Evolutionary conservation across 2,888 invertebrate species (phyloP).

Genomic region (Hemistola chrysoprasaria): DNA sequence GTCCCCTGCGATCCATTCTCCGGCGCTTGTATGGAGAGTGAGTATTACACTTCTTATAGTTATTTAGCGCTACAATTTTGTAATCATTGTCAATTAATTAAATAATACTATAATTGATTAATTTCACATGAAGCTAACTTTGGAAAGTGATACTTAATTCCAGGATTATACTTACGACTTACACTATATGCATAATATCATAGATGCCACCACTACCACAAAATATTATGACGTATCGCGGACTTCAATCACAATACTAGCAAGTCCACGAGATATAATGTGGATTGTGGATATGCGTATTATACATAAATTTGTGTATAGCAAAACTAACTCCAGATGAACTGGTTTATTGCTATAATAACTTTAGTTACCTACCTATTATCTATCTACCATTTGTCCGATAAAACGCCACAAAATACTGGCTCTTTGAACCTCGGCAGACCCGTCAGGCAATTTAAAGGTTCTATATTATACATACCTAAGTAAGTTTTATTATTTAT

Average conservation of each 20-base stretch:
- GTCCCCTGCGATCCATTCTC: constrained; percentile 89
- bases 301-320: constrained; percentile 58
- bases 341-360: constrained; percentile 77
- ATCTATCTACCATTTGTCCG: constrained; percentile 74
- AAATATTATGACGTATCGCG: constrained; percentile 51
- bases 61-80: too few relatives aligned
- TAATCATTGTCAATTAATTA: too few relatives aligned
- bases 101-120: constrained; percentile 10
- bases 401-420: constrained; percentile 81
- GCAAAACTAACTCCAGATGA: constrained; percentile 81
- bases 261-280: constrained; percentile 57
- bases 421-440: constrained; percentile 72
- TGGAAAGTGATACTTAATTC: constrained; percentile 23
- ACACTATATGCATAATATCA: constrained; percentile 36
- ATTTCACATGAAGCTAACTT: constrained; percentile 23
- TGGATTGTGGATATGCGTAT: constrained; percentile 23
- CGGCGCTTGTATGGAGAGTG: constrained; percentile 93
- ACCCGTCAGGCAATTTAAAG: constrained; percentile 65
- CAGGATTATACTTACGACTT: constrained; percentile 23
- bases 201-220: constrained; percentile 48
- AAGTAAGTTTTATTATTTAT: constrained; percentile 31
- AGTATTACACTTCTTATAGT: constrained; percentile 49
- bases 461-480: constrained; percentile 3
- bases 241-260: constrained; percentile 62
- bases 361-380: constrained; percentile 53